Evolutionary conservation across 2,797 vertebrate genomes (phyloP).

Genomic region (Podargus strigoides): DNA sequence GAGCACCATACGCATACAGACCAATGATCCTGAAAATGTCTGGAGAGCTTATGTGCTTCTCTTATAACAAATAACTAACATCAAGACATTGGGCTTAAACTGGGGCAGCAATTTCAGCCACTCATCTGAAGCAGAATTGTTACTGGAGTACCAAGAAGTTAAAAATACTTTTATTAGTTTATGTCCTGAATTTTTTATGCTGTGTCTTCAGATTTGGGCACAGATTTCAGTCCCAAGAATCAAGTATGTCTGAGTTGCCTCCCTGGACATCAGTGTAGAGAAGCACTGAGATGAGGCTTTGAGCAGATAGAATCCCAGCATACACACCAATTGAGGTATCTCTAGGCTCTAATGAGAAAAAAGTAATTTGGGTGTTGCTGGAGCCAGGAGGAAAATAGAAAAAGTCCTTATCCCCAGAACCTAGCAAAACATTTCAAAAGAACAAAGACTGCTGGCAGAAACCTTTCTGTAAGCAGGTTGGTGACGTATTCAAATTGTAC

Average conservation of each 20-base stretch:
- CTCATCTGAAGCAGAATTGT: not conserved
- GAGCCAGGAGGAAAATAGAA: not conserved
- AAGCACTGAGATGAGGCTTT: not conserved
- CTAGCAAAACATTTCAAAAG: not conserved
- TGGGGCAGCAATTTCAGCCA: not conserved
- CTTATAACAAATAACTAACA: not conserved
- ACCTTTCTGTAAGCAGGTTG: not conserved
- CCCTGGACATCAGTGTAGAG: not conserved
- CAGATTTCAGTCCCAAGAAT: not conserved
- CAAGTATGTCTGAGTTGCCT: not conserved
- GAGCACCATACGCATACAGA: fast-evolving
- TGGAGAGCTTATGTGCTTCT: not conserved
- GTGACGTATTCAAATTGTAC: not conserved
- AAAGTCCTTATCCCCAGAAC: not conserved
- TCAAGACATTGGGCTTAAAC: not conserved
- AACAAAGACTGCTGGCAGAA: not conserved
- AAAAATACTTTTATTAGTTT: not conserved
- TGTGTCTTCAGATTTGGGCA: not conserved
- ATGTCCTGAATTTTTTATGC: not conserved
- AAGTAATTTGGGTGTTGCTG: not conserved
- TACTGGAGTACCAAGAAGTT: not conserved
- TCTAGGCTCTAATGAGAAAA: not conserved
- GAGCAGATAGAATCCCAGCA: not conserved
- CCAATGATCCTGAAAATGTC: not conserved
- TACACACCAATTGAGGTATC: not conserved